Evolutionary conservation across 2,888 invertebrate species (phyloP).

Genomic region (Scelioninae gen. 1): DNA sequence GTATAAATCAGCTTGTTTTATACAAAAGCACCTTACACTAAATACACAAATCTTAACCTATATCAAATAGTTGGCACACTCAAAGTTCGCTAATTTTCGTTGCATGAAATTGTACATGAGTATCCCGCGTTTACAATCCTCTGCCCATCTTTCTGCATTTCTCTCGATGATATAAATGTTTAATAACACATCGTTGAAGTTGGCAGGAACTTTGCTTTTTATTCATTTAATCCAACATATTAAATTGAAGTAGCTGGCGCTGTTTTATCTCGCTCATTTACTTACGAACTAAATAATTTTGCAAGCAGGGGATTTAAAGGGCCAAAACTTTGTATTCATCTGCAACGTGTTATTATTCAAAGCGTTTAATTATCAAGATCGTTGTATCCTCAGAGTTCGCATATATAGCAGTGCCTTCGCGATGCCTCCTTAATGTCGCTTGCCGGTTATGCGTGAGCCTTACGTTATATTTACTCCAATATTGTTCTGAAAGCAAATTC

Average conservation of each 20-base stretch:
- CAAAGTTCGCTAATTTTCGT: constrained; percentile 6
- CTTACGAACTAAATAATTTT: constrained; percentile 37
- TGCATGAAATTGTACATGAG: constrained; percentile 18
- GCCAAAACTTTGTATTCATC: constrained; percentile 36
- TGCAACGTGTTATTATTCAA: constrained; percentile 33
- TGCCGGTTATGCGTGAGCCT: constrained; percentile 29
- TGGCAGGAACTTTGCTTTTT: constrained; percentile 11
- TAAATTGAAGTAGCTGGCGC: constrained; percentile 16
- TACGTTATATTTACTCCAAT: constrained; percentile 33
- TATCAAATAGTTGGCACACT: constrained; percentile 16
- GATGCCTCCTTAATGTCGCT: constrained; percentile 34
- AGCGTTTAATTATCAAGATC: constrained; percentile 35
- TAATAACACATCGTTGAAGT: constrained; percentile 29
- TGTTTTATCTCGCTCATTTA: constrained; percentile 26
- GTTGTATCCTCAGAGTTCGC: constrained; percentile 20
- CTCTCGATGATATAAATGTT: constrained; percentile 29
- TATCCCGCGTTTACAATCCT: constrained; percentile 7
- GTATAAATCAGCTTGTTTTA: not conserved
- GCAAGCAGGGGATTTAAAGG: constrained; percentile 27
- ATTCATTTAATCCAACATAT: constrained; percentile 13
- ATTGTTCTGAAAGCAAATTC: constrained; percentile 57
- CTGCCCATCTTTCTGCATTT: not conserved
- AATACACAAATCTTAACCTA: not conserved
- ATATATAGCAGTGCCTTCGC: constrained; percentile 16
- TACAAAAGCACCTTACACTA: constrained; percentile 13